Evolutionary conservation across 2,113 vertebrate genomes (phyloP).

Genomic region (Chrysemys picta): DNA sequence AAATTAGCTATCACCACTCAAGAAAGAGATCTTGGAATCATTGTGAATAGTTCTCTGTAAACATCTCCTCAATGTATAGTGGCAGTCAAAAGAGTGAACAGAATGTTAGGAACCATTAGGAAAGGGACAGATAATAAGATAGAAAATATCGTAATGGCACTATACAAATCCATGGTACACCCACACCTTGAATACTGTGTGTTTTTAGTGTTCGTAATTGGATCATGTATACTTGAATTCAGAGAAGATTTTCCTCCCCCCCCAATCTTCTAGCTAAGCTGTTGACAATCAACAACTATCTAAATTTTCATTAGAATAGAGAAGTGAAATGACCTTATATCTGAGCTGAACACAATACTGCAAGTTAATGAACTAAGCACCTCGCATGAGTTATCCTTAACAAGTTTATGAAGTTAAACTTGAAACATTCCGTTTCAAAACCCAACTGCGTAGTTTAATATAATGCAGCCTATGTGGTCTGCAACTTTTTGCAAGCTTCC

Average conservation of each 20-base stretch:
- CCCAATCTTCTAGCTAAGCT: not conserved
- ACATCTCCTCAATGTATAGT: too few species aligned
- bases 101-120: too few species aligned
- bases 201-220: slow-evolving; percentile 21
- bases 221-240: not conserved
- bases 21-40: too few species aligned
- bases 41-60: too few species aligned
- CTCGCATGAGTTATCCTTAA: not conserved
- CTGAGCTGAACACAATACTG: not conserved
- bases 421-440: not conserved
- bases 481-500: slow-evolving; percentile 17
- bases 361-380: slow-evolving; percentile 27
- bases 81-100: too few species aligned
- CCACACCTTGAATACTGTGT: not conserved
- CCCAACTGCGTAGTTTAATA: not conserved
- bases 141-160: too few species aligned
- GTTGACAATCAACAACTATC: not conserved
- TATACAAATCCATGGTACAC: too few species aligned
- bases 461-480: not conserved
- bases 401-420: not conserved
- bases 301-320: not conserved
- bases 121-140: too few species aligned
- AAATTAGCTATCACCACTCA: too few species aligned
- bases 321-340: slow-evolving; percentile 15
- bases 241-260: not conserved